Base-by-base conservation (phyloP, 2,888 invertebrate genomes). In the Cryptocephalus moraei region DNA sequence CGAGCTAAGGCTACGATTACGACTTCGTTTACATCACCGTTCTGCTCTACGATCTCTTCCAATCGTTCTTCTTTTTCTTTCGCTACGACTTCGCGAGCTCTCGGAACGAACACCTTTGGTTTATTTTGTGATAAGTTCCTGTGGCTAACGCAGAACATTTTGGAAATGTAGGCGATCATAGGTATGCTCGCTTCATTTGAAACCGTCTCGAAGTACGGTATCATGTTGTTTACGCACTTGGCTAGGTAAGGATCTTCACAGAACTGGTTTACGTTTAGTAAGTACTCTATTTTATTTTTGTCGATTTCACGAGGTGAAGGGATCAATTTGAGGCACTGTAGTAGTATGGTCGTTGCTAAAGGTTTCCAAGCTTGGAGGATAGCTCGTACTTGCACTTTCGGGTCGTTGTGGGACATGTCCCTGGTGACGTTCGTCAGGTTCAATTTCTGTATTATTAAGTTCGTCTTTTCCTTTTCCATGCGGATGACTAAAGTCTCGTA, bases 281-380 rank as follows among this genome's bases (percentile, higher is more conserved):
- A 72, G 60, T 86, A 82, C 66, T 92, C 86, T 0, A 90, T 84
- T 64, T 90, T 84, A 54, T 86, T 85, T 43, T 80, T 78, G 8
- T 76, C 73, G 32, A 96, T 79, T 51, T 81, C 74, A 57, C 80
- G 75, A 0, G 96, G 94, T 1, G 89, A 78, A 0, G 94, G 92
- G n/a, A 95, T 76, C 63, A 85, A 80, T 41, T 75, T 73, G 57
- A 86, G 83, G 1, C 92, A 86, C 79, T 88, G 88, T 54, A 84
- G 77, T 10, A 96, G 73, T n/a, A 94, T 82, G 14, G 86, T 81
- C 36, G 73, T 72, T 8, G 94, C 86, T 43, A 97, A 70, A 6
- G 95, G 93, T 42, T 94, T 72, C 96, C 96, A 97, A 61, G 89
- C 86, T 36, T 84, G 82, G 67, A 88, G 82, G 10, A 96, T 76